phyloP scores from a whole-genome alignment of 1,140 invertebrate species.

The Thereuonema tuberculata region DNA sequence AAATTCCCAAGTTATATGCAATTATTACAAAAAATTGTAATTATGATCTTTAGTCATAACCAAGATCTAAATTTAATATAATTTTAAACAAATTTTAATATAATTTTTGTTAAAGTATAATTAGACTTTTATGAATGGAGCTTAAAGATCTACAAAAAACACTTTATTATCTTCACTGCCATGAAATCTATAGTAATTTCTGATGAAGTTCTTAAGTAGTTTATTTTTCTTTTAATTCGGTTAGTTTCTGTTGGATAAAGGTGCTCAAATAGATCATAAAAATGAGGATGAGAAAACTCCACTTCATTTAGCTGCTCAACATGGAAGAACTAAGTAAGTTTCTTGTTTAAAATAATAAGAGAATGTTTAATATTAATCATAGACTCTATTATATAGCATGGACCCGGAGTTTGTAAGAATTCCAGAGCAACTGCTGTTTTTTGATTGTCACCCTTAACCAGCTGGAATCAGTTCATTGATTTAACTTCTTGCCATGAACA shows the following conservation, averaged over 20 bases:
- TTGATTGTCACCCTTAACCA: too few relatives aligned
- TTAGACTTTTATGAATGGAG: not conserved
- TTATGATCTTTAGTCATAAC: not conserved
- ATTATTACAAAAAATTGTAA: not conserved
- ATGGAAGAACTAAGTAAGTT: conserved; percentile 33
- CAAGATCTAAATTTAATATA: not conserved
- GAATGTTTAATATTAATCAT: too few relatives aligned
- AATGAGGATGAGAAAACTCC: conserved; percentile 39
- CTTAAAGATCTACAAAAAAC: not conserved
- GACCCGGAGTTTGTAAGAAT: too few relatives aligned
- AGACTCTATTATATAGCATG: too few relatives aligned
- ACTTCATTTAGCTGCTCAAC: conserved; percentile 35
- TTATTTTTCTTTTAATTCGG: not conserved
- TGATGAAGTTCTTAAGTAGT: not conserved
- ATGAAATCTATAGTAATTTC: not conserved
- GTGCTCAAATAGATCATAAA: conserved; percentile 31
- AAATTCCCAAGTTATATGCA: not conserved
- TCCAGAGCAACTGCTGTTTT: too few relatives aligned
- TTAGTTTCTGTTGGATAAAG: conserved; percentile 29
- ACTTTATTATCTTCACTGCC: not conserved
- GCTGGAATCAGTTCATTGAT: too few relatives aligned
- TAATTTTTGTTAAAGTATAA: not conserved
- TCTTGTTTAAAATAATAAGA: too few relatives aligned
- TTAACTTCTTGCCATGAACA: too few relatives aligned
- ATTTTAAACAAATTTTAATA: not conserved